Evolutionary conservation across 2,113 vertebrate genomes (phyloP).

Genomic region (Hippopotamus amphibius): DNA sequence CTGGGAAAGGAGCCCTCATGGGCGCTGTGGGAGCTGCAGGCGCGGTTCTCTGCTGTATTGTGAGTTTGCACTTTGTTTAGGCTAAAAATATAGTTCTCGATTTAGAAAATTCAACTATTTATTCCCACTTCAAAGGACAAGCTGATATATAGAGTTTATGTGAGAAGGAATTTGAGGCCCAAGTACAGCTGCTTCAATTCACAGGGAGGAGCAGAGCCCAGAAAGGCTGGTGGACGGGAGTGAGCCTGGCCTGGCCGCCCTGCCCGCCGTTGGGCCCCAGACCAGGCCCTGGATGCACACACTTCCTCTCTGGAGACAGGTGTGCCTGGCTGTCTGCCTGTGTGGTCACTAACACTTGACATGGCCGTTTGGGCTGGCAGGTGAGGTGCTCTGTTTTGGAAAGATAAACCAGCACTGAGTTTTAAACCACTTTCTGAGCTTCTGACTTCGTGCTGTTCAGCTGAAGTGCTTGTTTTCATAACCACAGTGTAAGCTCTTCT

Average conservation of each 20-base stretch:
- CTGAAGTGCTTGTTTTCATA: constrained; percentile 61
- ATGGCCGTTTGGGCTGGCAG: constrained; percentile 70
- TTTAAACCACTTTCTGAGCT: constrained; percentile 62
- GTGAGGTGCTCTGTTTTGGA: constrained; percentile 71
- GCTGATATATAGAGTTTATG: neutral
- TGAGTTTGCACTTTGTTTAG: constrained; percentile 82
- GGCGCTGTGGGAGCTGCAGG: neutral
- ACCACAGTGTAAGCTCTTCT: constrained; percentile 46
- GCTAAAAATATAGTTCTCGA: constrained; percentile 60
- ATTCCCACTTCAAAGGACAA: constrained; percentile 48
- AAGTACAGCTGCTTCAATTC: neutral
- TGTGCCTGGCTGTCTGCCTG: constrained; percentile 19
- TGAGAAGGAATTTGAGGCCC: neutral
- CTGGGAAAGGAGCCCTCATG: neutral
- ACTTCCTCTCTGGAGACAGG: neutral
- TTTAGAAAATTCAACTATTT: constrained; percentile 70
- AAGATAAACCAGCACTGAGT: constrained; percentile 60
- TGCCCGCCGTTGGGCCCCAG: accelerated
- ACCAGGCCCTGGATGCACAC: accelerated
- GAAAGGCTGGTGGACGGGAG: too few species aligned
- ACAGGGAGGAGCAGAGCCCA: neutral
- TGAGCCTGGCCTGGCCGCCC: neutral
- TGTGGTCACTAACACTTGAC: neutral
- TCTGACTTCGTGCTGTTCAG: neutral
- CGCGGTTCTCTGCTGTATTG: constrained; percentile 71